phyloP scores from a whole-genome alignment of 2,113 vertebrate species.

The Ardeotis arabs region DNA sequence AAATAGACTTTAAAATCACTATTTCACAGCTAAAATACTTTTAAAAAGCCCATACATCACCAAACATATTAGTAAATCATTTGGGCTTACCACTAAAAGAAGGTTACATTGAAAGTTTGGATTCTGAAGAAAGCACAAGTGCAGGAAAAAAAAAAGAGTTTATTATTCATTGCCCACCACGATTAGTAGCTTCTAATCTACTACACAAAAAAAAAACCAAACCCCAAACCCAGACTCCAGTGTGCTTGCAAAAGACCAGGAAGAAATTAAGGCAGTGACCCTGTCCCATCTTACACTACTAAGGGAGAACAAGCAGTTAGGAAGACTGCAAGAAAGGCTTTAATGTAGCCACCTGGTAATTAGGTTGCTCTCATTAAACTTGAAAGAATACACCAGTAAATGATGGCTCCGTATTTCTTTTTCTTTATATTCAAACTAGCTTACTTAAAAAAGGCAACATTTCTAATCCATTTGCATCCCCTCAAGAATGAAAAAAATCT shows the following conservation, averaged over 20 bases:
- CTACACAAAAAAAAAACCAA: background rate
- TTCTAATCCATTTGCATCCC: background rate
- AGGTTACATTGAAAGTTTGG: background rate
- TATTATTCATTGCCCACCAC: background rate
- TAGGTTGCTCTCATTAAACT: background rate
- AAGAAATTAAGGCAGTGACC: background rate
- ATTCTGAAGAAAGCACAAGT: background rate
- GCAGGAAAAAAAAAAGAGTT: background rate
- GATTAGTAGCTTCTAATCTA: background rate
- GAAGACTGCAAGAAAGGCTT: background rate
- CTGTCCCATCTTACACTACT: background rate
- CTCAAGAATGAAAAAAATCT: background rate
- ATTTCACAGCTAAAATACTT: background rate
- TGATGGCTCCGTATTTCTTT: background rate
- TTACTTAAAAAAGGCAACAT: background rate
- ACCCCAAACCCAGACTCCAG: background rate
- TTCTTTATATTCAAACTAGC: background rate
- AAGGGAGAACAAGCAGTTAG: background rate
- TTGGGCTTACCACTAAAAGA: background rate
- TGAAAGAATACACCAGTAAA: background rate
- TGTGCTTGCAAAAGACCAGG: background rate
- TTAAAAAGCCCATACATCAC: rapidly evolving
- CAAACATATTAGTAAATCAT: background rate
- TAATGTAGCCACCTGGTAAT: background rate
- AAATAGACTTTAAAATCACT: background rate